phyloP scores from a whole-genome alignment of 1,140 invertebrate species.

The Ostrea denselamellosa region DNA sequence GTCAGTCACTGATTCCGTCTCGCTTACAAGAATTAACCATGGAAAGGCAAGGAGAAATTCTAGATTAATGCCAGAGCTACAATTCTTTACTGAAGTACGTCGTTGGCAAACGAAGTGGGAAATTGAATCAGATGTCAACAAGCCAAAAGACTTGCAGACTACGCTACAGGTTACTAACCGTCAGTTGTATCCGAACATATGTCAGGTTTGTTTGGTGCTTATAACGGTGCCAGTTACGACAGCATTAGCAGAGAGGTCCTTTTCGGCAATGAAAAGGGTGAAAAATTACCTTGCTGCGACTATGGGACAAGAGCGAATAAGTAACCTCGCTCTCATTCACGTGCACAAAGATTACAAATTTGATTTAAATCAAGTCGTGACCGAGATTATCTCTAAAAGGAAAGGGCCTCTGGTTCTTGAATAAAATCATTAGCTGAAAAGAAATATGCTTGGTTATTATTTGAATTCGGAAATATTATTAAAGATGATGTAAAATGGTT shows the following conservation, averaged over 20 bases:
- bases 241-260: not conserved
- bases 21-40: not conserved
- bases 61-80: not conserved
- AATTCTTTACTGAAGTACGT: not conserved
- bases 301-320: conserved; percentile 1
- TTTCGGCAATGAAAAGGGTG: conserved; percentile 16
- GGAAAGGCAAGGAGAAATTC: not conserved
- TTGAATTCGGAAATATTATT: too few relatives aligned
- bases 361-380: not conserved
- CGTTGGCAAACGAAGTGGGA: not conserved
- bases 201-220: not conserved
- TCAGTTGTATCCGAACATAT: not conserved
- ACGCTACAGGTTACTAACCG: not conserved
- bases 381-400: too few relatives aligned
- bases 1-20: not conserved
- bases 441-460: too few relatives aligned
- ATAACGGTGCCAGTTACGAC: not conserved
- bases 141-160: not conserved
- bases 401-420: too few relatives aligned
- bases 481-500: too few relatives aligned
- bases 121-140: not conserved
- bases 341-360: not conserved
- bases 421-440: too few relatives aligned
- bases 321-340: not conserved
- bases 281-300: not conserved